Evolutionary conservation across 2,797 vertebrate genomes (phyloP).

Genomic region (Cuculus canorus): DNA sequence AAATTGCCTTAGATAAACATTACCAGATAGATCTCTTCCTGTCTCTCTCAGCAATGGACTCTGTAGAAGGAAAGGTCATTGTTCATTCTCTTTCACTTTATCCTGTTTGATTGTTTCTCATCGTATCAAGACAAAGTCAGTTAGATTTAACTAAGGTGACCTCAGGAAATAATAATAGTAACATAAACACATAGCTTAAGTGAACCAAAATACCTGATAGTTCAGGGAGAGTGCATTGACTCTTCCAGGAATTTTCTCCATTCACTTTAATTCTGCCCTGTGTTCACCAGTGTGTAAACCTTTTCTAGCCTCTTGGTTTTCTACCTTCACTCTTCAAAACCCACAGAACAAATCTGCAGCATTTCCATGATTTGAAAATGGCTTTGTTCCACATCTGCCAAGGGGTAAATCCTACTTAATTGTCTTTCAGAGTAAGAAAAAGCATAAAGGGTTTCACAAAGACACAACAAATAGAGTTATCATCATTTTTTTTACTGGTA

Average conservation of each 20-base stretch:
- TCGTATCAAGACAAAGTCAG: neutral
- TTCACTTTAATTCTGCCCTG: conserved; percentile 17
- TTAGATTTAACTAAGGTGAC: conserved; percentile 56
- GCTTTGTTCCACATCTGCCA: neutral
- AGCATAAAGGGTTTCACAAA: neutral
- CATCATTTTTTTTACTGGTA: neutral
- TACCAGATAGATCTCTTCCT: conserved; percentile 58
- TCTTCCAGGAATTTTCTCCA: conserved; percentile 23
- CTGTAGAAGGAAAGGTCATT: conserved; percentile 53
- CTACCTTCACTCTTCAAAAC: neutral
- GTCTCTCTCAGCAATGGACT: conserved; percentile 40
- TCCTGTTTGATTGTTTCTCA: conserved; percentile 38
- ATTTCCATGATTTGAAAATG: neutral
- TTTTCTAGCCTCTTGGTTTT: neutral
- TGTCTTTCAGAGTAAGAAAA: neutral
- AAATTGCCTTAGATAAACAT: conserved; percentile 69
- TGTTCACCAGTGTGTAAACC: neutral
- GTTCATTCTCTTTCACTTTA: conserved; percentile 47
- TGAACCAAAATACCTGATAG: neutral
- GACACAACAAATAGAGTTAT: neutral
- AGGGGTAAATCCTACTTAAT: neutral
- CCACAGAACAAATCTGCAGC: neutral
- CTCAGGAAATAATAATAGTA: conserved; percentile 23
- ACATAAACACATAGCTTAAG: conserved; percentile 36
- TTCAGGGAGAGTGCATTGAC: neutral